A percentile compares a stretch with the other conserved stretches of the same genome.
phyloP scores from a whole-genome alignment of 2,888 invertebrate species.

The Entomobrya multifasciata region DNA sequence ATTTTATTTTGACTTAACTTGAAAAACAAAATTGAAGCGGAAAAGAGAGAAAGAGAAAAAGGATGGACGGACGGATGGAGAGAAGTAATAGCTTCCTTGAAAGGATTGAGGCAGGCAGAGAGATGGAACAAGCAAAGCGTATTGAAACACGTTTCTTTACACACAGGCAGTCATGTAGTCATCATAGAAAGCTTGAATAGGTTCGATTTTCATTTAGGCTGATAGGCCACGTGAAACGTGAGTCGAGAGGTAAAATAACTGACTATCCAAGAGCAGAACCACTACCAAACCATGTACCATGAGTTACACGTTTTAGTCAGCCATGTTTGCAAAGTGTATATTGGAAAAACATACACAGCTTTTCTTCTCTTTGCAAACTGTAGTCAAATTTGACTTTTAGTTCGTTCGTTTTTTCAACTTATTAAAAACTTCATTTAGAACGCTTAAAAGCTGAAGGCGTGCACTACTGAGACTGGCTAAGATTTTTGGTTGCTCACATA shows the following conservation, averaged over 20 bases:
- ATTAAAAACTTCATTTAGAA: too few relatives aligned
- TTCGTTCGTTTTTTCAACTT: too few relatives aligned
- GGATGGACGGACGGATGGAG: conserved; percentile 1
- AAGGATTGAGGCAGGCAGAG: background rate
- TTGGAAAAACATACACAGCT: too few relatives aligned
- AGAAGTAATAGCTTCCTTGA: conserved; percentile 36
- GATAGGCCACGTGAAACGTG: conserved; percentile 49
- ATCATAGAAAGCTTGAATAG: background rate
- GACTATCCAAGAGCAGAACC: background rate
- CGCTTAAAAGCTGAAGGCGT: too few relatives aligned
- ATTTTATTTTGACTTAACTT: conserved; percentile 26
- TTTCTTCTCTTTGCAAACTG: too few relatives aligned
- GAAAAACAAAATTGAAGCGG: background rate
- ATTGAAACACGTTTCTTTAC: conserved; percentile 9
- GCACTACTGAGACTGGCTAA: too few relatives aligned
- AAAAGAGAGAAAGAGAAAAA: background rate
- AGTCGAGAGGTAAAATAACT: conserved; percentile 20
- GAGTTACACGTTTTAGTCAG: too few relatives aligned
- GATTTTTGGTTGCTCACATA: too few relatives aligned
- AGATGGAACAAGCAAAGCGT: background rate
- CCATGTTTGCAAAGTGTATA: too few relatives aligned
- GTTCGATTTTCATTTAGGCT: conserved; percentile 26
- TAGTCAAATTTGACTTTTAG: too few relatives aligned
- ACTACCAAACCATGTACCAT: too few relatives aligned
- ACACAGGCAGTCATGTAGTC: background rate